Percentiles rank a stretch among this genome's conserved stretches.
Conservation (phyloP, 2,888 invertebrate species). For the Leucania comma region DNA sequence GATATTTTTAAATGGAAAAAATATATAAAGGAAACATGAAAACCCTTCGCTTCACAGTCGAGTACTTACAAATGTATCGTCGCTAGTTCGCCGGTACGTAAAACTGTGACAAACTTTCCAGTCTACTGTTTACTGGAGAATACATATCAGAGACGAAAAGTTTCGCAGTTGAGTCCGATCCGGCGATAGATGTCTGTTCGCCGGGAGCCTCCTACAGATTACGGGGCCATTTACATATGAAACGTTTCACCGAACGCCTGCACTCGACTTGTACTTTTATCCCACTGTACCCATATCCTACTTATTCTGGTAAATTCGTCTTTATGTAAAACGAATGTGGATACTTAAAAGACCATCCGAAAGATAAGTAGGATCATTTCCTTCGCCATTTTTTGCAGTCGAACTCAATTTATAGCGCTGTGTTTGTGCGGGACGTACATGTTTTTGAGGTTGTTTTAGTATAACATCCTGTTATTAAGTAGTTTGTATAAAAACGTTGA, state of each 20-base stretch:
- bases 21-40: slow-evolving; percentile 32
- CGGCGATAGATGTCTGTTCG: slow-evolving; percentile 83
- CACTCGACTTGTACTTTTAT: slow-evolving; percentile 82
- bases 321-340: slow-evolving; percentile 75
- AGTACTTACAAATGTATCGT: slow-evolving; percentile 64
- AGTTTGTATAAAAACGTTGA: slow-evolving; percentile 9
- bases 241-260: slow-evolving; percentile 86
- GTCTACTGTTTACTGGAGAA: slow-evolving; percentile 74
- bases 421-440: slow-evolving; percentile 29
- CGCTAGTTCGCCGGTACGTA: slow-evolving; percentile 68
- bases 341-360: slow-evolving; percentile 72
- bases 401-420: slow-evolving; percentile 60
- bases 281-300: slow-evolving; percentile 75
- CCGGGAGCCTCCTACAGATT: slow-evolving; percentile 83
- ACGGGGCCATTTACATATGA: slow-evolving; percentile 88
- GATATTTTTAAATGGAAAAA: slow-evolving; percentile 51
- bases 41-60: slow-evolving; percentile 42
- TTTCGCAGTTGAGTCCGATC: slow-evolving; percentile 80
- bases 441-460: slow-evolving; percentile 25
- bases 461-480: slow-evolving; percentile 30
- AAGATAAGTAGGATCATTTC: slow-evolving; percentile 68
- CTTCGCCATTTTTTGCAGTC: slow-evolving; percentile 66
- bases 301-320: slow-evolving; percentile 72
- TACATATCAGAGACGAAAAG: slow-evolving; percentile 78
- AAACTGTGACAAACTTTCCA: slow-evolving; percentile 72